Conservation (phyloP, 92 coral and sea anemone species). For the Porites evermanni region DNA sequence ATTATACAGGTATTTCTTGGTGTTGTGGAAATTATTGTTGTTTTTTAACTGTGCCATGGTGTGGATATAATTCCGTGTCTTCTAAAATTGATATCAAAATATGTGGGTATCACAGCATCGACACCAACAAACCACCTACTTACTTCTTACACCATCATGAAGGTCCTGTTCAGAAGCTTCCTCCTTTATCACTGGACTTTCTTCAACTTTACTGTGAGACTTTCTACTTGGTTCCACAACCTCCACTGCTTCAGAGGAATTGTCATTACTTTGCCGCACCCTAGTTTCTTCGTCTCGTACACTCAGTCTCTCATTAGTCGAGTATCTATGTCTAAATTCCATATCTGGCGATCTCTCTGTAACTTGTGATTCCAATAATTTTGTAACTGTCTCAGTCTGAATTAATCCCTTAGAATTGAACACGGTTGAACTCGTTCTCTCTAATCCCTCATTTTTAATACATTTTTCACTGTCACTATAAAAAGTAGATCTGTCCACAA, state of each 20-base stretch:
- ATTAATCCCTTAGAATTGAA: neutral
- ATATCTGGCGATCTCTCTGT: slow-evolving; percentile 12
- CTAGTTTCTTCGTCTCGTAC: neutral
- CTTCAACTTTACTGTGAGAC: slow-evolving; percentile 1
- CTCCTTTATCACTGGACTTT: slow-evolving; percentile 10
- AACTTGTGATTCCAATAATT: neutral
- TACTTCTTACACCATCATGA: slow-evolving; percentile 18
- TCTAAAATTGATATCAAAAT: too few relatives aligned
- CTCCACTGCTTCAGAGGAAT: slow-evolving; percentile 2
- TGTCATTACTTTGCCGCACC: neutral
- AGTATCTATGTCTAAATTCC: slow-evolving; percentile 34
- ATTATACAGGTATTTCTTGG: too few relatives aligned
- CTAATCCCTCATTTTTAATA: neutral
- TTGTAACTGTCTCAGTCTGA: neutral
- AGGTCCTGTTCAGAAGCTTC: slow-evolving; percentile 23
- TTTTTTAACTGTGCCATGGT: too few relatives aligned
- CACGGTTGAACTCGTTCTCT: neutral
- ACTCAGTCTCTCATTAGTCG: slow-evolving; percentile 9
- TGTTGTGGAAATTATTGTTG: too few relatives aligned
- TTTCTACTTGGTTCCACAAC: neutral
- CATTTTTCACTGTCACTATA: neutral
- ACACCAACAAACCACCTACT: neutral
- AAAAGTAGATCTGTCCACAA: neutral
- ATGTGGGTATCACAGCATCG: too few relatives aligned
- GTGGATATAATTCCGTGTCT: too few relatives aligned